phyloP scores from a whole-genome alignment of 2,888 invertebrate species.

The Nomada fucata region DNA sequence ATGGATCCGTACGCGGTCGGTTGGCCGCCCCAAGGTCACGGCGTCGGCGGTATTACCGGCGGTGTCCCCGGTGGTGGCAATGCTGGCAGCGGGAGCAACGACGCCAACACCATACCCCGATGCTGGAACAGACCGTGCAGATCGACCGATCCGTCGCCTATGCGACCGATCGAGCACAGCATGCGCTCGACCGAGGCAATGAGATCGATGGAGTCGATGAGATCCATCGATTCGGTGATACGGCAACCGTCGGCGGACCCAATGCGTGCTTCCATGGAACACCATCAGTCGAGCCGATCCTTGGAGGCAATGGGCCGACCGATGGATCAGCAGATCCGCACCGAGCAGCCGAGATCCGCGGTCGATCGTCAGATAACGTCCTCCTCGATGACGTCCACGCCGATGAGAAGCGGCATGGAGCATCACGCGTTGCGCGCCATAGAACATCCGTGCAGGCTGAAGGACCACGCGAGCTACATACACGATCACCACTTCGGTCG shows the following conservation, averaged over 20 bases:
- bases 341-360: constrained; percentile 70
- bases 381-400: constrained; percentile 63
- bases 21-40: constrained; percentile 82
- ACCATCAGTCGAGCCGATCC: constrained; percentile 76
- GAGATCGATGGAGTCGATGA: constrained; percentile 83
- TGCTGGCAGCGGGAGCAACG: constrained; percentile 55
- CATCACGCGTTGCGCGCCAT: constrained; percentile 78
- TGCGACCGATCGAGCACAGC: constrained; percentile 80
- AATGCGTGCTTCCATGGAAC: constrained; percentile 64
- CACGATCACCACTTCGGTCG: constrained; percentile 79
- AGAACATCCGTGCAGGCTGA: constrained; percentile 80
- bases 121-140: constrained; percentile 82
- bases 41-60: constrained; percentile 63
- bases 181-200: constrained; percentile 81
- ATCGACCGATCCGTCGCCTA: constrained; percentile 82
- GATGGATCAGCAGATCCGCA: constrained; percentile 69
- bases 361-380: constrained; percentile 70
- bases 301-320: constrained; percentile 75
- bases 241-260: constrained; percentile 72
- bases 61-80: constrained; percentile 56
- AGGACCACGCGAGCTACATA: constrained; percentile 77
- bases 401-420: constrained; percentile 70
- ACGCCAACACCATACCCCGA: constrained; percentile 71
- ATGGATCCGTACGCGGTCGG: constrained; percentile 85
- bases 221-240: constrained; percentile 81